Evolutionary conservation across 2,113 vertebrate species (phyloP).

Genomic region (Pandion haliaetus): DNA sequence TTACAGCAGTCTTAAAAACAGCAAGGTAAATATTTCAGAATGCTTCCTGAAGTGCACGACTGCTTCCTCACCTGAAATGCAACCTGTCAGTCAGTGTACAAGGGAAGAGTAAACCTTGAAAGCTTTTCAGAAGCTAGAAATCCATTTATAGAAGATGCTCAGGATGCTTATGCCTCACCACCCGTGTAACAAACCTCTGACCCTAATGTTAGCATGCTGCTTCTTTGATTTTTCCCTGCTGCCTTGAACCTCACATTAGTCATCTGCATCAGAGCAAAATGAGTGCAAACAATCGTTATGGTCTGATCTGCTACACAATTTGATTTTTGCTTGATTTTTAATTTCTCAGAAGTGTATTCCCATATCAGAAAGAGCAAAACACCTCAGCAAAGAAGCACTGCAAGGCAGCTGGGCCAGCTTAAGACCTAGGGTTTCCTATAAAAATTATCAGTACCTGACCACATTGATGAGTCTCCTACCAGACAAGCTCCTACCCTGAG

Average conservation of each 20-base stretch:
- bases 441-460: background rate
- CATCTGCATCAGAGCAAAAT: background rate
- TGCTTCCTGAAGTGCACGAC: background rate
- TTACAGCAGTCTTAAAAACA: background rate
- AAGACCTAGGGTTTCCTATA: background rate
- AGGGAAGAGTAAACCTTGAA: background rate
- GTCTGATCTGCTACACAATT: background rate
- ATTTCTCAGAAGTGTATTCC: background rate
- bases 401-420: background rate
- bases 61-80: background rate
- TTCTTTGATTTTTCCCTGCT: background rate
- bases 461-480: background rate
- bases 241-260: background rate
- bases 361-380: background rate
- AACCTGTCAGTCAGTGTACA: background rate
- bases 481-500: background rate
- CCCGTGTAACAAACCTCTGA: background rate
- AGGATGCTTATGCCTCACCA: background rate
- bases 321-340: background rate
- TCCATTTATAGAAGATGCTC: background rate
- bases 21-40: background rate
- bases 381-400: background rate
- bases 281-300: background rate
- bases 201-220: background rate
- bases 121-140: background rate